Percentiles rank a stretch among this genome's conserved stretches.
phyloP scores from a whole-genome alignment of 37 sponge, comb jelly and placozoan genomes.

The Ephydatia muelleri region DNA sequence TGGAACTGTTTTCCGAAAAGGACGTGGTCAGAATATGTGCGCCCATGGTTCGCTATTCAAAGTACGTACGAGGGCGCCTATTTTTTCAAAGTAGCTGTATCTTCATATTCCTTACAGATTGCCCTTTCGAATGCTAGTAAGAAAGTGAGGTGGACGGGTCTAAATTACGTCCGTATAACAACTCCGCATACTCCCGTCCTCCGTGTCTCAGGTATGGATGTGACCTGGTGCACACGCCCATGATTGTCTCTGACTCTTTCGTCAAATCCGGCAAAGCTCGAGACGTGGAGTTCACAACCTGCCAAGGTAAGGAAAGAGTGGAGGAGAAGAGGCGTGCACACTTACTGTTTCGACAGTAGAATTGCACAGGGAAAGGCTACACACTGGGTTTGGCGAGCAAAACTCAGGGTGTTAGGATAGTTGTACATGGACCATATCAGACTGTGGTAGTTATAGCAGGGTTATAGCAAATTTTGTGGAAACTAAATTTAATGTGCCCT shows the following conservation, averaged over 20 bases:
- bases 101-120: slow-evolving; percentile 34
- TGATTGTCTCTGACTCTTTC: slow-evolving; percentile 93
- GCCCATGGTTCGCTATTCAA: slow-evolving; percentile 96
- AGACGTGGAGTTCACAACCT: slow-evolving; percentile 85
- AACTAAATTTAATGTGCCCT: no score
- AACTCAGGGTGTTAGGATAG: no score
- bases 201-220: slow-evolving; percentile 75
- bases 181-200: not conserved
- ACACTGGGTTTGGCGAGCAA: no score
- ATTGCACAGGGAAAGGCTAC: no score
- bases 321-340: not conserved
- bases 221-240: slow-evolving; percentile 92
- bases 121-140: slow-evolving; percentile 76
- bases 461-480: no score
- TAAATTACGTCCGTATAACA: not conserved
- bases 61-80: slow-evolving; percentile 23
- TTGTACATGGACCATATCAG: no score
- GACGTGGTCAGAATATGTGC: slow-evolving; percentile 81
- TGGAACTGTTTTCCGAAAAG: slow-evolving; percentile 38
- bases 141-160: slow-evolving; percentile 45
- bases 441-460: no score
- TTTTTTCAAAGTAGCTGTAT: not conserved
- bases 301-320: slow-evolving; percentile 49
- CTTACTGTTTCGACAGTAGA: not conserved
- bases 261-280: slow-evolving; percentile 82